Evolutionary conservation across 2,113 vertebrate species (phyloP).

Genomic region (Colius striatus): DNA sequence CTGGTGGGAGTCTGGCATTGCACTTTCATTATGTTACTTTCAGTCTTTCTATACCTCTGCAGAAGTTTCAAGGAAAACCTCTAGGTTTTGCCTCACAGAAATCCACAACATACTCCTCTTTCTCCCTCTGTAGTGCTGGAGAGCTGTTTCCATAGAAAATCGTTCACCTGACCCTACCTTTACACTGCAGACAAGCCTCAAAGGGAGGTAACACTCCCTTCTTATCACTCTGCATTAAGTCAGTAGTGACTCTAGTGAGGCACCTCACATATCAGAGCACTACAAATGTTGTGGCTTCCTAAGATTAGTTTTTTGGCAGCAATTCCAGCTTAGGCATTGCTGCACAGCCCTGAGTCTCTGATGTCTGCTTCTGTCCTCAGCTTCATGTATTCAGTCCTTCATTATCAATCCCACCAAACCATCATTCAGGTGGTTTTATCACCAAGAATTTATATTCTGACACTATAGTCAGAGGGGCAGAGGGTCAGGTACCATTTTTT

Average conservation of each 20-base stretch:
- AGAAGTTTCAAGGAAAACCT: background rate
- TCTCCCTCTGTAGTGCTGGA: background rate
- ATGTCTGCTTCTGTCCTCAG: background rate
- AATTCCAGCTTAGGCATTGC: background rate
- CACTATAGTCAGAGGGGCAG: background rate
- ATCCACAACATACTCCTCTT: background rate
- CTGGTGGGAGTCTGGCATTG: background rate
- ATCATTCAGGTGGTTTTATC: background rate
- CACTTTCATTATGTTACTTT: background rate
- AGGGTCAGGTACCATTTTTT: background rate
- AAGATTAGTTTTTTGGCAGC: background rate
- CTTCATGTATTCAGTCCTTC: background rate
- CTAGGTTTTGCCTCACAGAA: background rate
- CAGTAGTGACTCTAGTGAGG: background rate
- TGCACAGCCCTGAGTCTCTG: background rate
- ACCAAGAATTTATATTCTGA: background rate
- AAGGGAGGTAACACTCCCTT: background rate
- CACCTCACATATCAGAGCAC: accelerated
- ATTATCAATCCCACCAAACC: background rate
- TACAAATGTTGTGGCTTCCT: background rate
- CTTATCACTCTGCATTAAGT: background rate
- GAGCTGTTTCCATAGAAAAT: background rate
- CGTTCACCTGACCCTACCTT: background rate
- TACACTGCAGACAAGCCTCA: background rate
- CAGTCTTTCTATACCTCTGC: background rate